These are phyloP conservation scores for Colletes latitarsis DNA, from an alignment of 1,140 invertebrate species.

Conservation along the genomic window DNA sequence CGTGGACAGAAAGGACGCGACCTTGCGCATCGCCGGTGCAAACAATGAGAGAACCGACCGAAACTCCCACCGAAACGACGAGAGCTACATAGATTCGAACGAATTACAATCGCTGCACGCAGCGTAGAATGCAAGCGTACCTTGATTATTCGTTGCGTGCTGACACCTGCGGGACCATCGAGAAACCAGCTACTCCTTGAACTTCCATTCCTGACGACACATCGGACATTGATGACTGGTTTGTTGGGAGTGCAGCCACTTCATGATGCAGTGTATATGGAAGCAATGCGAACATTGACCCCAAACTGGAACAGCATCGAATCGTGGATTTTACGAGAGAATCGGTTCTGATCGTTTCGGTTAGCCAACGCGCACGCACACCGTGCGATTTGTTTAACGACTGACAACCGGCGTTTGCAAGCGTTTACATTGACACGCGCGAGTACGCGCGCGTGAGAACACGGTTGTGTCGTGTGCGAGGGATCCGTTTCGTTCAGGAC, in stretches of 20 bases:
- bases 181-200: constrained; percentile 87
- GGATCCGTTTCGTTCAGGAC: constrained; percentile 55
- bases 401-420: constrained; percentile 17
- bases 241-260: constrained; percentile 99
- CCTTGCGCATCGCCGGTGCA: no score
- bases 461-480: constrained; percentile 19
- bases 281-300: constrained; percentile 99
- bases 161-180: constrained; percentile 73
- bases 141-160: constrained; percentile 67
- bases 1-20: neutral
- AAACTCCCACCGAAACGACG: neutral
- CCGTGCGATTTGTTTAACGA: constrained; percentile 21
- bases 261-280: constrained; percentile 99
- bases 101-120: neutral
- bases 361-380: constrained; percentile 30
- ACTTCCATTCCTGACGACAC: constrained; percentile 99
- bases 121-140: constrained; percentile 5
- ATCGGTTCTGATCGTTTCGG: neutral
- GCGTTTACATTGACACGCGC: constrained; percentile 44
- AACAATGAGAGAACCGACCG: neutral
- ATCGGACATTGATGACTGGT: constrained; percentile 98
- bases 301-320: constrained; percentile 88
- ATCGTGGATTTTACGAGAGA: constrained; percentile 34
- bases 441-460: constrained; percentile 20
- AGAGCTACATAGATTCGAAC: neutral